Conservation (phyloP, 2,113 vertebrate species). For the Dicrurus megarhynchus region DNA sequence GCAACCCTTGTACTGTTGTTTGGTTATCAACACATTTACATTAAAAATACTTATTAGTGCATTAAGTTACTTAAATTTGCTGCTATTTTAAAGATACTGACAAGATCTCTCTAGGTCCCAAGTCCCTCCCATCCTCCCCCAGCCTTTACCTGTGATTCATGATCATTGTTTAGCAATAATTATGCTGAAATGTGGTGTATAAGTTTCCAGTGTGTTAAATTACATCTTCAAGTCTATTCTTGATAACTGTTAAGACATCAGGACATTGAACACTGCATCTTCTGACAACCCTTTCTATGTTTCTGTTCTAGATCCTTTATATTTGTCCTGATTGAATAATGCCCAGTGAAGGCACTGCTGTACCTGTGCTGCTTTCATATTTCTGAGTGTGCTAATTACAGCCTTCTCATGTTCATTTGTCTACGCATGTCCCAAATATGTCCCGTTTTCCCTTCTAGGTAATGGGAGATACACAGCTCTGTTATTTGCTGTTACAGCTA, state of each 20-base stretch:
- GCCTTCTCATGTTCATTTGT: not conserved
- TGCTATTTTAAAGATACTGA: not conserved
- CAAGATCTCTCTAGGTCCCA: not conserved
- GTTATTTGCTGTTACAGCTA: not conserved
- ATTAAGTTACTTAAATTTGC: not conserved
- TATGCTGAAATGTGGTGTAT: not conserved
- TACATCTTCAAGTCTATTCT: not conserved
- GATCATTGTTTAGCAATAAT: not conserved
- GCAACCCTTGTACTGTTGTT: fast-evolving
- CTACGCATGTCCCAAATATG: not conserved
- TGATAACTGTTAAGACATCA: not conserved
- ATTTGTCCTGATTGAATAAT: not conserved
- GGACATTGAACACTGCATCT: not conserved
- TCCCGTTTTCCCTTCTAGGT: not conserved
- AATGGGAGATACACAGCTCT: not conserved
- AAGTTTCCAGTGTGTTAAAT: not conserved
- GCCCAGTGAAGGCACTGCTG: not conserved
- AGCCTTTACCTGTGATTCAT: not conserved
- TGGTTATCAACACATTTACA: not conserved
- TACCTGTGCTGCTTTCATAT: fast-evolving
- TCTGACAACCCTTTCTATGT: not conserved
- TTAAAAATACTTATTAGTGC: not conserved
- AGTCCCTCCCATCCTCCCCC: not conserved
- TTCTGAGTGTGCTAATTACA: not conserved
- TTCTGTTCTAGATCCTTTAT: not conserved